Conservation (phyloP, 92 coral and sea anemone species). For the Bergia puertoricense region DNA sequence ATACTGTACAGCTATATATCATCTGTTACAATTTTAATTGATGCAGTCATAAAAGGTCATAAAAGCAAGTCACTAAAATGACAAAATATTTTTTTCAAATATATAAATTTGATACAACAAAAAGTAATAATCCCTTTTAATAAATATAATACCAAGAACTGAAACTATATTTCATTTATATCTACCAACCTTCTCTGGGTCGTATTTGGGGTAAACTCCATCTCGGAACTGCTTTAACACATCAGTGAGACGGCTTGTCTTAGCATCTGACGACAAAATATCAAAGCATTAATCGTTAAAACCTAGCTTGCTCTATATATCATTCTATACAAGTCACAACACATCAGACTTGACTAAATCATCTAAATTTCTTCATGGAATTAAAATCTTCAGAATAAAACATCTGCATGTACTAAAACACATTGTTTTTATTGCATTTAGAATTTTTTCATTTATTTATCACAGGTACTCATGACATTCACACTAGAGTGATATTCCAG, state of each 20-base stretch:
- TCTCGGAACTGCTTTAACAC: constrained; percentile 95
- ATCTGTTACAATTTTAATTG: too few relatives aligned
- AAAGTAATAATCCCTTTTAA: neutral
- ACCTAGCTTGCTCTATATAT: neutral
- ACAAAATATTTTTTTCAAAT: neutral
- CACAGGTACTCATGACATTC: constrained; percentile 9
- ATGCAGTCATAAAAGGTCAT: too few relatives aligned
- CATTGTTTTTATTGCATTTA: neutral
- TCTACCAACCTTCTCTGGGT: constrained; percentile 89
- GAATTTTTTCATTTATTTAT: neutral
- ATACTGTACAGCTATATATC: too few relatives aligned
- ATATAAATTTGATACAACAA: neutral
- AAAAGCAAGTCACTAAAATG: too few relatives aligned
- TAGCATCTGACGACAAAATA: constrained; percentile 69
- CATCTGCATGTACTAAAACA: neutral
- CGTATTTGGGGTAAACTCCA: constrained; percentile 96
- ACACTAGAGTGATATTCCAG: neutral
- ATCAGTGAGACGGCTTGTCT: constrained; percentile 96
- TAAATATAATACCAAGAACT: neutral
- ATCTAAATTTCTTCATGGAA: neutral
- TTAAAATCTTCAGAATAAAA: neutral
- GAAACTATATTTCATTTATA: neutral
- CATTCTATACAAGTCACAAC: neutral
- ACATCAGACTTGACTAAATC: neutral
- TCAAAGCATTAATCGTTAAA: neutral